phyloP scores from a whole-genome alignment of 2,797 vertebrate species.

The Myiotriccus ornatus region DNA sequence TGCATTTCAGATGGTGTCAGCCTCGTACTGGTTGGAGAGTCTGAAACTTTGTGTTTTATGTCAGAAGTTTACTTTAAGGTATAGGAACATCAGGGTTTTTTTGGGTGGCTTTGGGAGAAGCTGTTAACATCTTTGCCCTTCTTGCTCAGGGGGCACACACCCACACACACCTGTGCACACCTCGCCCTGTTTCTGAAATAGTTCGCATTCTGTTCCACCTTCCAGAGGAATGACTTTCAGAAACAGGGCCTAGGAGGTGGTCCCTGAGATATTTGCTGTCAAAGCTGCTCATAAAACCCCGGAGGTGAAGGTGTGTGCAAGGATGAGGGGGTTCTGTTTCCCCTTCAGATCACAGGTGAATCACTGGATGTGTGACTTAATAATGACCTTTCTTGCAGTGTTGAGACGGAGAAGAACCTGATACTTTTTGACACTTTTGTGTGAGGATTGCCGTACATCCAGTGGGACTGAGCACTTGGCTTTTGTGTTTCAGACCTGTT shows the following conservation, averaged over 20 bases:
- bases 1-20: neutral
- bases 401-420: neutral
- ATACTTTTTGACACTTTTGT: neutral
- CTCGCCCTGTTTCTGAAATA: neutral
- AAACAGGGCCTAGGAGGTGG: neutral
- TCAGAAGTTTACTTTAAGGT: neutral
- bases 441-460: neutral
- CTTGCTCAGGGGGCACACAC: neutral
- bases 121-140: neutral
- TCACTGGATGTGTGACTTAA: neutral
- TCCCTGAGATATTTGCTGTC: neutral
- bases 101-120: neutral
- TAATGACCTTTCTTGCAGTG: too few species aligned
- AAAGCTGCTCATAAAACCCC: neutral
- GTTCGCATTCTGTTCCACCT: neutral
- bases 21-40: neutral
- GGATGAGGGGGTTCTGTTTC: neutral
- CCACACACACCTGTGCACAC: neutral
- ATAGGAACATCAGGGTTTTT: neutral
- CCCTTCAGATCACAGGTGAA: neutral
- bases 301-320: neutral
- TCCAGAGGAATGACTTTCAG: neutral
- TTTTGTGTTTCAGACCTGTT: neutral
- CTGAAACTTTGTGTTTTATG: neutral
- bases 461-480: neutral